Percentiles rank a stretch among this genome's conserved stretches.
phyloP scores from a whole-genome alignment of 1,140 invertebrate species.

The Cotesia chilonis region DNA sequence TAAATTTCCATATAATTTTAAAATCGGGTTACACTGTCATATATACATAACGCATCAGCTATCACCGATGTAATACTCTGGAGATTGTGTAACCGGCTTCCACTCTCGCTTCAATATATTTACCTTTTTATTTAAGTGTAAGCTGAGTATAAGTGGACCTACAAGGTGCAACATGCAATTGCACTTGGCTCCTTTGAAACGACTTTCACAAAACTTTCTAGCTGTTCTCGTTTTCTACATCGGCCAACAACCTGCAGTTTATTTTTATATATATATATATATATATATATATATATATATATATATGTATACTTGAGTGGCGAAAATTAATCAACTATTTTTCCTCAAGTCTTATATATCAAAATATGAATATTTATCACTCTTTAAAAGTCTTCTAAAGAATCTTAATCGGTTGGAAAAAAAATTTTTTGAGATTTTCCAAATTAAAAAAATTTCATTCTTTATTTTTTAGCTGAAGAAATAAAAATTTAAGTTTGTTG shows the following conservation, averaged over 20 bases:
- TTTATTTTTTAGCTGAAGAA: too few species aligned
- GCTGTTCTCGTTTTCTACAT: constrained; percentile 41
- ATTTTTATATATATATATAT: background rate
- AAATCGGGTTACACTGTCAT: too few species aligned
- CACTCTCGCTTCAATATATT: constrained; percentile 1
- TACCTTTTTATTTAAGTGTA: background rate
- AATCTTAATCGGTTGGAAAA: too few species aligned
- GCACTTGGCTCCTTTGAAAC: constrained; percentile 38
- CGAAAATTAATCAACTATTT: too few species aligned
- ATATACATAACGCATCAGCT: background rate
- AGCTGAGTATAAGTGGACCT: background rate
- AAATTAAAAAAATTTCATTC: too few species aligned
- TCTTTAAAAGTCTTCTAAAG: too few species aligned
- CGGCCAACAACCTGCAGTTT: constrained; percentile 26
- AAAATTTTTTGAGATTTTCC: too few species aligned
- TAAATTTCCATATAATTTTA: too few species aligned
- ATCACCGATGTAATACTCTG: constrained; percentile 1
- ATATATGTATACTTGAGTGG: background rate
- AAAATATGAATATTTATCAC: too few species aligned
- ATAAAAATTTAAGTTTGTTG: too few species aligned
- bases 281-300: background rate
- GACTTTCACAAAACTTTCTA: constrained; percentile 47
- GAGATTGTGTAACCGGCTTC: constrained; percentile 13
- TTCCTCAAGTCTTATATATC: too few species aligned
- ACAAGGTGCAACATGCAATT: constrained; percentile 27